These are phyloP conservation scores for Trichoplusia ni DNA, from an alignment of 1,140 invertebrate genomes.

Conservation along the genomic window DNA sequence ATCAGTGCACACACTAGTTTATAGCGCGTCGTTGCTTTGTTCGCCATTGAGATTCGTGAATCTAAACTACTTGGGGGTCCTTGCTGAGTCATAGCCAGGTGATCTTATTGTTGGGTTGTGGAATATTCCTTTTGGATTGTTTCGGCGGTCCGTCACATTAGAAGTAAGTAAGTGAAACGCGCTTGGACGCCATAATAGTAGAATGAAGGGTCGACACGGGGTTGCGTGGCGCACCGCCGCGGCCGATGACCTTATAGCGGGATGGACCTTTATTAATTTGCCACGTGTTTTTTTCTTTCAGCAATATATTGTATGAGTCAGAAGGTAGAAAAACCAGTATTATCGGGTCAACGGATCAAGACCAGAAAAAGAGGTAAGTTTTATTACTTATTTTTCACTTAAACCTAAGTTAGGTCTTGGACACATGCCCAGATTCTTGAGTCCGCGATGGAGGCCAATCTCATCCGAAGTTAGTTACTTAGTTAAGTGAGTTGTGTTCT, in stretches of 20 bases:
- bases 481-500: too few species aligned
- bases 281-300: conserved; percentile 84
- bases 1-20: conserved; percentile 53
- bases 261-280: conserved; percentile 61
- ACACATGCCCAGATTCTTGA: conserved; percentile 1
- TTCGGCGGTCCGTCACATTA: conserved; percentile 41
- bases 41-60: conserved; percentile 3
- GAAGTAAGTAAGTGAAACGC: conserved; percentile 58
- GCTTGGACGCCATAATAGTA: conserved; percentile 51
- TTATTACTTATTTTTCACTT: conserved; percentile 1
- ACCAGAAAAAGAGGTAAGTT: conserved; percentile 98
- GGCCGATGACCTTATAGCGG: conserved; percentile 70
- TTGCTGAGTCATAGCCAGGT: conserved; percentile 68
- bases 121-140: conserved; percentile 33
- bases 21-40: conserved; percentile 22
- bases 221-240: conserved; percentile 46
- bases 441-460: background rate
- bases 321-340: conserved; percentile 99
- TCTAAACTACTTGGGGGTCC: conserved; percentile 35
- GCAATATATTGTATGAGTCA: conserved; percentile 99
- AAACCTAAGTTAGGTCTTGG: background rate
- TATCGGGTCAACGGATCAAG: conserved; percentile 99
- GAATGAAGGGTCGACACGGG: conserved; percentile 35
- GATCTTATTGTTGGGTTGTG: conserved; percentile 44
- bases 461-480: background rate